These are phyloP conservation scores for Pipistrellus kuhlii DNA, from an alignment of 2,797 vertebrate genomes.

Conservation along the genomic window DNA sequence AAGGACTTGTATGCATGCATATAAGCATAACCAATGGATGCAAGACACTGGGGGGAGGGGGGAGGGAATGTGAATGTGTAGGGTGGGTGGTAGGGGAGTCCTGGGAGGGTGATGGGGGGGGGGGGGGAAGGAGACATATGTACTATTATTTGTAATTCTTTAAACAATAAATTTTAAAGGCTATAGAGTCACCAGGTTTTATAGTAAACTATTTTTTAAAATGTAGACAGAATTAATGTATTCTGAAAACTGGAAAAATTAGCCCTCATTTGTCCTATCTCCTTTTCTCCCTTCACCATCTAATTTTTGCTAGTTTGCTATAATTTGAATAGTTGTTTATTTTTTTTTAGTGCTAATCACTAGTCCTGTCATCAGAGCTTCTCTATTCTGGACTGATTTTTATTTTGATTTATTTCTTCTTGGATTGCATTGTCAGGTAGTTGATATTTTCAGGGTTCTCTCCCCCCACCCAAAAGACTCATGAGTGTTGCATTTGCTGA, in stretches of 20 bases:
- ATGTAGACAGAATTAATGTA: not conserved
- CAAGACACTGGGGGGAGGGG: too few species aligned
- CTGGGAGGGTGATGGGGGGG: too few species aligned
- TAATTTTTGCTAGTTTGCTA: not conserved
- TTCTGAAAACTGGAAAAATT: not conserved
- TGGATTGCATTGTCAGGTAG: not conserved
- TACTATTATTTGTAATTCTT: too few species aligned
- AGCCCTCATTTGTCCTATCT: not conserved
- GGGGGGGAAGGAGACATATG: too few species aligned
- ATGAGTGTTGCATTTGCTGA: not conserved
- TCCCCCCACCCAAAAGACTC: not conserved
- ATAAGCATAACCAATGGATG: too few species aligned
- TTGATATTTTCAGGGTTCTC: not conserved
- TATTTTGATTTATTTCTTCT: conserved; percentile 30
- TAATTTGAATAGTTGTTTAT: not conserved
- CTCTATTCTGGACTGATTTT: conserved; percentile 1
- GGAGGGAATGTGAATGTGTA: too few species aligned
- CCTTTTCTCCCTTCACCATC: not conserved
- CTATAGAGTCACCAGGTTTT: not conserved
- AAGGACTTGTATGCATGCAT: too few species aligned
- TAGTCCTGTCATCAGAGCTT: not conserved
- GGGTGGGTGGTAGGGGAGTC: too few species aligned
- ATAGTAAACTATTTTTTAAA: conserved; percentile 20
- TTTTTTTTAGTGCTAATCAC: not conserved
- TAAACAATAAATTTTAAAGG: not conserved